Evolutionary conservation across 2,888 invertebrate genomes (phyloP), one percentile per base, ranked within the genome.

Genomic region (Acleris emargana): DNA sequence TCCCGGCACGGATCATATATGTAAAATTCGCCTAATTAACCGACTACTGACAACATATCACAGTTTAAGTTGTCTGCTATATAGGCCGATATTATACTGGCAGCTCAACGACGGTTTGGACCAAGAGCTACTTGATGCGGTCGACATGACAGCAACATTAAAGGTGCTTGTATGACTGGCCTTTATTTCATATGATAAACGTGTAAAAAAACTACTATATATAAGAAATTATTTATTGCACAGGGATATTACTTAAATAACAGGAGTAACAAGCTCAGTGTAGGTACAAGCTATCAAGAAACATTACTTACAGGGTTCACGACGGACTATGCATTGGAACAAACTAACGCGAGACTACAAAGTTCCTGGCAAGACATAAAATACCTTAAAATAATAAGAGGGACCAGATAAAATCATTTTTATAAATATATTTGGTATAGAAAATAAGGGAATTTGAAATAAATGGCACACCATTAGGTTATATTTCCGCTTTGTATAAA

Each of bases 151-250:
- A n/a, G n/a, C n/a, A n/a, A n/a, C n/a, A n/a, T n/a, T n/a, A n/a
- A n/a, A n/a, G n/a, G n/a, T n/a, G n/a, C n/a, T n/a, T n/a, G 28
- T 28, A 0, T 28, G n/a, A n/a, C n/a, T n/a, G n/a, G 28, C 28
- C 28, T 28, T 28, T 28, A 28, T 7, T 28, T 32, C 32, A 32
- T 32, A 32, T 9, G 32, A 9, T 9, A 72, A 72, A 62, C 64
- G 62, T 64, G 72, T 71, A 69, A 62, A 75, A 76, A 74, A 32
- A 66, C 57, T 67, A 18, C 16, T 68, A 74, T 82, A 83, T 72
- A 84, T 79, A 86, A 87, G 80, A 84, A 81, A 76, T 78, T 79
- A 67, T 88, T 88, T 90, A 90, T 90, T 90, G 89, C 89, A 90
- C 89, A 84, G 84, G 84, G 87, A 87, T 86, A 83, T 82, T 82